Percentiles rank a stretch among this genome's conserved stretches.
These are phyloP conservation scores for Drosophila subquinaria DNA, from an alignment of 2,888 invertebrate species.

Conservation along the genomic window DNA sequence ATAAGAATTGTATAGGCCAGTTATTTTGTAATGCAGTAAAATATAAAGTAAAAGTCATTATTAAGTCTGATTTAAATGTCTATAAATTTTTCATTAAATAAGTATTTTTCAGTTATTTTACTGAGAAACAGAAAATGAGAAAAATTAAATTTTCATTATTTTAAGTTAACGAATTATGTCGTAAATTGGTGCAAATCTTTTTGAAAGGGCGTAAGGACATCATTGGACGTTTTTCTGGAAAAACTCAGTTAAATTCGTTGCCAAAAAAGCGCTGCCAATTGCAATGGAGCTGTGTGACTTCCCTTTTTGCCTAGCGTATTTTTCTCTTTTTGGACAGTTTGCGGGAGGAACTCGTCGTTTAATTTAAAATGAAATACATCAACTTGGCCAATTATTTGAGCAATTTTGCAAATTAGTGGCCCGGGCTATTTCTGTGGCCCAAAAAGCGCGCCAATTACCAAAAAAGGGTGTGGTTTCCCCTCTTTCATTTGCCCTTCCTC, in stretches of 20 bases:
- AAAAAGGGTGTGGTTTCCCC: conserved; percentile 13
- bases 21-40: too few relatives aligned
- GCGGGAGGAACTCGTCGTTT: conserved; percentile 49
- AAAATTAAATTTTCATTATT: background rate
- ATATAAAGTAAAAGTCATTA: too few relatives aligned
- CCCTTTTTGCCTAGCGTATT: background rate
- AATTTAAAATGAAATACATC: conserved; percentile 73
- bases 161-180: background rate
- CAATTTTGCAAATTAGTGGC: conserved; percentile 78
- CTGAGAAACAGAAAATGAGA: too few relatives aligned
- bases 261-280: conserved; percentile 53
- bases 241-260: conserved; percentile 22
- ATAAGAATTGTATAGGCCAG: background rate
- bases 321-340: conserved; percentile 6
- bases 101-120: background rate
- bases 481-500: background rate
- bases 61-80: too few relatives aligned
- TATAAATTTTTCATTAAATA: background rate
- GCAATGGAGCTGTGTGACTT: conserved; percentile 46
- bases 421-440: conserved; percentile 44
- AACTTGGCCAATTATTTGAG: conserved; percentile 72
- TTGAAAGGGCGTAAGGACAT: background rate
- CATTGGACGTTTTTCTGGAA: background rate
- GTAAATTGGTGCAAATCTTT: background rate
- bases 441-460: conserved; percentile 66